These are phyloP conservation scores for Drosophila setifemur DNA, from an alignment of 1,140 invertebrate genomes.

Conservation along the genomic window DNA sequence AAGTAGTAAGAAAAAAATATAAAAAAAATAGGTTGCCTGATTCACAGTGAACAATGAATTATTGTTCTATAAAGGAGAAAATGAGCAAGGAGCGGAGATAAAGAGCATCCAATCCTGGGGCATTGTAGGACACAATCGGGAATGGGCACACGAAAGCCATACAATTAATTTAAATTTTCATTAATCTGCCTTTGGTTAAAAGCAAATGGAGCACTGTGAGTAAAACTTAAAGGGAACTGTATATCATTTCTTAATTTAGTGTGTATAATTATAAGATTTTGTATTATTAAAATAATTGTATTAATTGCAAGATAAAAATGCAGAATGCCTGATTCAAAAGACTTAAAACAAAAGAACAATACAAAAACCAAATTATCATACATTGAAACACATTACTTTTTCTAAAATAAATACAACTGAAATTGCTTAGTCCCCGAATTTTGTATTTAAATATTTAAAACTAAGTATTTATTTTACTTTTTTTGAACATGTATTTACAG, in stretches of 20 bases:
- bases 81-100: neutral
- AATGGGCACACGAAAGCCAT: constrained; percentile 14
- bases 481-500: too few relatives aligned
- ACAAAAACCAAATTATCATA: too few relatives aligned
- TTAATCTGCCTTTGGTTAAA: constrained; percentile 44
- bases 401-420: too few relatives aligned
- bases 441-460: too few relatives aligned
- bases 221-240: neutral
- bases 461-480: too few relatives aligned
- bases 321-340: too few relatives aligned
- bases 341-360: too few relatives aligned
- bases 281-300: too few relatives aligned
- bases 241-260: neutral
- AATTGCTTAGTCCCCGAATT: too few relatives aligned
- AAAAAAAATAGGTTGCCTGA: constrained; percentile 48
- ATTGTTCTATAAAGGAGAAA: constrained; percentile 15
- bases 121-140: neutral
- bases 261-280: too few relatives aligned
- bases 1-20: constrained; percentile 4
- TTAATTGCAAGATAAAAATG: too few relatives aligned
- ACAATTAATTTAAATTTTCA: constrained; percentile 57
- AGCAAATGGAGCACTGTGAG: constrained; percentile 5
- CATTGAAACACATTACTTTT: too few relatives aligned
- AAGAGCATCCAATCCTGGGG: neutral
- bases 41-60: constrained; percentile 52